Evolutionary conservation across 2,888 invertebrate genomes (phyloP).

Genomic region (Parthenolecanium corni): DNA sequence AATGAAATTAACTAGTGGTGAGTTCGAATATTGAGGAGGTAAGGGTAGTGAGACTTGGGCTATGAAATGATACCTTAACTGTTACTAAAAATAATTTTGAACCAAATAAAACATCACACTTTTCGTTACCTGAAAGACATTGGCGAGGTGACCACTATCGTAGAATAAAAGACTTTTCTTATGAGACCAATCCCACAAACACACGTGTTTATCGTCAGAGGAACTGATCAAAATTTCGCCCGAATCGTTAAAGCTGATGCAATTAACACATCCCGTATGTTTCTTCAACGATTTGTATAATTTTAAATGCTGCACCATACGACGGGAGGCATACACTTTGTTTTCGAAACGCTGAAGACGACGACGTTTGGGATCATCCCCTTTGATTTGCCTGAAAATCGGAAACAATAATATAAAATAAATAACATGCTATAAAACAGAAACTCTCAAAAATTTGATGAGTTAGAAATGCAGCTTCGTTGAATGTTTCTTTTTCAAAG

Average conservation of each 20-base stretch:
- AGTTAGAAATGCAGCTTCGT: too few relatives aligned
- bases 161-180: slow-evolving; percentile 54
- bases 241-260: slow-evolving; percentile 73
- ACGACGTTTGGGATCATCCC: slow-evolving; percentile 42
- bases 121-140: slow-evolving; percentile 75
- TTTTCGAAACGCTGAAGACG: slow-evolving; percentile 47
- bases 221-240: slow-evolving; percentile 73
- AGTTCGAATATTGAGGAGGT: too few relatives aligned
- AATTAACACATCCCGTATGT: slow-evolving; percentile 85
- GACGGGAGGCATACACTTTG: slow-evolving; percentile 67
- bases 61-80: too few relatives aligned
- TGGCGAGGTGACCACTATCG: slow-evolving; percentile 70
- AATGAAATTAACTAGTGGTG: too few relatives aligned
- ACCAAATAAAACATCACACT: not conserved
- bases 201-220: slow-evolving; percentile 76
- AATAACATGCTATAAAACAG: too few relatives aligned
- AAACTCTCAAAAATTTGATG: too few relatives aligned
- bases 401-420: too few relatives aligned
- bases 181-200: slow-evolving; percentile 83
- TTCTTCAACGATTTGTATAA: slow-evolving; percentile 61
- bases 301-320: slow-evolving; percentile 69
- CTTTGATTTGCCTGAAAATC: slow-evolving; percentile 36
- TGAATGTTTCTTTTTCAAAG: too few relatives aligned
- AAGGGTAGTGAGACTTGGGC: too few relatives aligned
- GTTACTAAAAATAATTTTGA: not conserved